Evolutionary conservation across 64 coral and sea anemone species (phyloP), one percentile per base, ranked within the genome.

Genomic region (Porites lutea): DNA sequence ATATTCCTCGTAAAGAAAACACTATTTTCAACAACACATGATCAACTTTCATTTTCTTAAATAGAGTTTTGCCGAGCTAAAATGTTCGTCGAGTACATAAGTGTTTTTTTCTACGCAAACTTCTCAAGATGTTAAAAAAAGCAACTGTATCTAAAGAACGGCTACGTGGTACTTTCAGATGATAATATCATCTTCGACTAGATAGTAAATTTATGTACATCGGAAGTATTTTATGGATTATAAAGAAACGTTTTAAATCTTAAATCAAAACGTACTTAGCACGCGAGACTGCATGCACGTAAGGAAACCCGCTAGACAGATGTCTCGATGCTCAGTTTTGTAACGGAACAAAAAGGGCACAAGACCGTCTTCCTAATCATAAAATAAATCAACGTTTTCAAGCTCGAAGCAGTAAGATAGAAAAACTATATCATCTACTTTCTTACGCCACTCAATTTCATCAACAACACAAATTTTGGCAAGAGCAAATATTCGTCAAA

Each of bases 181-280:
- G 81, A 84, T 84, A 84, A 84, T 68, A 78, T 78, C 52, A 84
- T 84, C 81, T 69, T 64, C 46, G 81, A 84, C 81, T 68, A 84
- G 62, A 68, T 66, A 84, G 81, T 65, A 84, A 84, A 84, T 84
- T 84, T 84, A 84, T 84, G 81, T 84, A 69, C 63, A 84, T 68
- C 81, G 81, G 81, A 84, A 84, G 81, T 84, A 69, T 84, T 84
- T 84, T 84, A 65, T 18, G 64, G 69, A 84, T 47, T 84, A 66
- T 68, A 84, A 70, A 84, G 81, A 84, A 84, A 84, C 62, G 61
- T 84, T 84, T 84, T 84, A 65, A 84, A 84, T 68, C 59, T 84
- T 47, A 68, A 84, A 84, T 67, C 81, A 84, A 84, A 84, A 84
- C 62, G 81, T 68, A 84, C 81, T 84, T 84, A 84, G 81, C 45